Evolutionary conservation across 1,140 invertebrate genomes (phyloP).

Genomic region (Ips nitidus): DNA sequence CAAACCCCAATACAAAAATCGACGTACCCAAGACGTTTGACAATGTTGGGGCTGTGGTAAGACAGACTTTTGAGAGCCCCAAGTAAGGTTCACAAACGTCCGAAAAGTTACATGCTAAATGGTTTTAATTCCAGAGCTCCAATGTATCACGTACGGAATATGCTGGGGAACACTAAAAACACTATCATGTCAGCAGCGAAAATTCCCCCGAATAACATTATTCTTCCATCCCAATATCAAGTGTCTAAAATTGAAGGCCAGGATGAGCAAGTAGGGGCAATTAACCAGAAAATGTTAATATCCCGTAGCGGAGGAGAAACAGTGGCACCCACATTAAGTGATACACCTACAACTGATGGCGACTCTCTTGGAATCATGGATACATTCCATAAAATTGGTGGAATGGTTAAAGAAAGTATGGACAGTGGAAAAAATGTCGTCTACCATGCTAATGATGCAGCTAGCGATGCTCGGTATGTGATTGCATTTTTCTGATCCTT

Average conservation of each 20-base stretch:
- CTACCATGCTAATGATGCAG: conserved; percentile 20
- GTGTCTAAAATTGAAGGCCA: conserved; percentile 27
- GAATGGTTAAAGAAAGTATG: conserved; percentile 24
- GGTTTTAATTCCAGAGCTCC: conserved; percentile 32
- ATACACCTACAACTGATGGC: conserved; percentile 10
- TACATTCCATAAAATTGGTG: conserved; percentile 33
- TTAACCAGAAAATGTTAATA: conserved; percentile 25
- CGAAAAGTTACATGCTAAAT: no score
- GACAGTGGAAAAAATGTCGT: conserved; percentile 26
- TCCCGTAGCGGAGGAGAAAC: conserved; percentile 10
- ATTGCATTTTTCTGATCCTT: not conserved
- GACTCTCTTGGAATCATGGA: conserved; percentile 19
- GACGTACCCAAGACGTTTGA: conserved; percentile 35
- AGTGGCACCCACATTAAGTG: not conserved
- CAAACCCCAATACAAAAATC: conserved; percentile 26
- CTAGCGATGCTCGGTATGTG: conserved; percentile 16
- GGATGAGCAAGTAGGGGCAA: conserved; percentile 11
- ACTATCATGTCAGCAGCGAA: conserved; percentile 43
- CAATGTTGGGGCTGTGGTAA: conserved; percentile 45
- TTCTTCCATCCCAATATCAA: conserved; percentile 47
- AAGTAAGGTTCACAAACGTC: conserved; percentile 6
- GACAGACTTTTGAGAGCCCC: conserved; percentile 46
- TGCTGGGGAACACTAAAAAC: conserved; percentile 46
- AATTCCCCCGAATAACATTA: conserved; percentile 46
- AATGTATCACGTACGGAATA: conserved; percentile 46